phyloP scores from a whole-genome alignment of 2,888 invertebrate species.

The Catocala sponsa region DNA sequence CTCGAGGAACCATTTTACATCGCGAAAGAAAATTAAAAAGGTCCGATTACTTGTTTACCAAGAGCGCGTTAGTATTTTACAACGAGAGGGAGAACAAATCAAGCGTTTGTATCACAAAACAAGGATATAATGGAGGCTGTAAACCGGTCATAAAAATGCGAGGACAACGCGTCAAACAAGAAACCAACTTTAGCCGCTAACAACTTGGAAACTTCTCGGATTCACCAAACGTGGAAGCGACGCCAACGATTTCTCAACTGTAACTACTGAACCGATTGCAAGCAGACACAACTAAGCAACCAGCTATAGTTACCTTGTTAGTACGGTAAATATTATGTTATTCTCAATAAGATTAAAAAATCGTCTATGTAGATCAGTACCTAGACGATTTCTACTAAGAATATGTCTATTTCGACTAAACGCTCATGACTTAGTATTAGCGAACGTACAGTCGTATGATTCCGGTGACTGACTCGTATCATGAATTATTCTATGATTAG shows the following conservation, averaged over 20 bases:
- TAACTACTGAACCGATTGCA: too few relatives aligned
- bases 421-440: too few relatives aligned
- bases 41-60: slow-evolving; percentile 54
- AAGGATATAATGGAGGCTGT: slow-evolving; percentile 55
- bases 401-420: too few relatives aligned
- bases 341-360: too few relatives aligned
- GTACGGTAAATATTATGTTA: too few relatives aligned
- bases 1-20: slow-evolving; percentile 24
- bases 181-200: slow-evolving; percentile 46
- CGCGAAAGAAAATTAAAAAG: slow-evolving; percentile 51
- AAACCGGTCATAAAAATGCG: slow-evolving; percentile 56
- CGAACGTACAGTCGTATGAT: too few relatives aligned
- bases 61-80: slow-evolving; percentile 30
- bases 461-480: too few relatives aligned
- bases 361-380: too few relatives aligned
- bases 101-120: slow-evolving; percentile 55
- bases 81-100: slow-evolving; percentile 43
- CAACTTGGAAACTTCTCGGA: slow-evolving; percentile 29
- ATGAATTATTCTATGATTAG: too few relatives aligned
- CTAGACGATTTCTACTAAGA: too few relatives aligned
- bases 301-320: too few relatives aligned
- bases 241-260: not conserved
- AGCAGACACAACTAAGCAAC: too few relatives aligned
- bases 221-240: slow-evolving; percentile 20
- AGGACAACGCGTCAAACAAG: slow-evolving; percentile 44